A percentile compares a stretch with the other conserved stretches of the same genome.
Conservation (phyloP, 1,140 invertebrate genomes). For the Hetaerina americana region DNA sequence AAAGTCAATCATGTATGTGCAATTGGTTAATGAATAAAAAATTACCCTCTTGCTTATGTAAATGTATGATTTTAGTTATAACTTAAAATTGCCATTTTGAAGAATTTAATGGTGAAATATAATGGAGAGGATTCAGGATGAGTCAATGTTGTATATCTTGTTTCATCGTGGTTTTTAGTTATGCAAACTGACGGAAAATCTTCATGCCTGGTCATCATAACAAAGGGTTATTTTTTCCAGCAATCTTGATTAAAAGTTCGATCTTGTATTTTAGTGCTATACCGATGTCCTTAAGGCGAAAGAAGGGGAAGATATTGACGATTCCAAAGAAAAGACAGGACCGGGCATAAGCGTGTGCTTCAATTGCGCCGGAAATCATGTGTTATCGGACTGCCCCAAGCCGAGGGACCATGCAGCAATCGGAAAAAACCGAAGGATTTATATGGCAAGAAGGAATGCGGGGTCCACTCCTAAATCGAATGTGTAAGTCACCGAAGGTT, state of each 20-base stretch:
- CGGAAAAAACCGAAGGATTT: neutral
- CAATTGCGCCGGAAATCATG: neutral
- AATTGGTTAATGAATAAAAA: neutral
- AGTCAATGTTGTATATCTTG: neutral
- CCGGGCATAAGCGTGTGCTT: neutral
- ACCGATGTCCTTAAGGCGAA: neutral
- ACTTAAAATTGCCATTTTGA: neutral
- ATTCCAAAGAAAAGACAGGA: neutral
- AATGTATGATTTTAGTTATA: neutral
- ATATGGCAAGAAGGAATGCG: neutral
- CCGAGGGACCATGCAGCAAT: neutral
- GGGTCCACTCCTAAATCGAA: neutral
- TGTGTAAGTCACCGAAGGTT: neutral
- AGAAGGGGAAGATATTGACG: neutral
- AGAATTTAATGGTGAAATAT: neutral
- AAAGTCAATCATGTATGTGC: neutral
- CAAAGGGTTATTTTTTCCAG: neutral
- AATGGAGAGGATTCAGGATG: neutral
- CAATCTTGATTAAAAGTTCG: neutral
- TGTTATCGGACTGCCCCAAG: neutral
- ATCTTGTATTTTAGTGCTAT: neutral
- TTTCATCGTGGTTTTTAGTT: neutral
- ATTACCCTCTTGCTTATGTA: neutral
- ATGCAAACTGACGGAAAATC: neutral
- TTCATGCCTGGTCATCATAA: neutral